Percentiles rank a stretch among this genome's conserved stretches.
These are phyloP conservation scores for Psammodynastes pulverulentus DNA, from an alignment of 2,113 vertebrate genomes.

Conservation along the genomic window DNA sequence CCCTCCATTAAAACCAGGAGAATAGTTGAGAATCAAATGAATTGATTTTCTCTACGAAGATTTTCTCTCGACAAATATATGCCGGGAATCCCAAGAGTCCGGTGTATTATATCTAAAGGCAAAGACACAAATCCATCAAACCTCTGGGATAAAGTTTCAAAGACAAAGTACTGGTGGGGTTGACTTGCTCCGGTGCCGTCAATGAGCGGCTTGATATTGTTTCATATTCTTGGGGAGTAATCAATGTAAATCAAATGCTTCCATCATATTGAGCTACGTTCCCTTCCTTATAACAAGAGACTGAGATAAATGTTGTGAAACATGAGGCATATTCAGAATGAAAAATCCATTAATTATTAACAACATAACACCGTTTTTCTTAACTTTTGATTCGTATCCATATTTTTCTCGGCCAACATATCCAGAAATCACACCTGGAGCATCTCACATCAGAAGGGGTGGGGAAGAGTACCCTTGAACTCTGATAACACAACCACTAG, in stretches of 20 bases:
- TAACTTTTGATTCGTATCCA: no score
- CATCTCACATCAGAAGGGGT: background rate
- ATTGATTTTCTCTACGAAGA: background rate
- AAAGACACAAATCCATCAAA: background rate
- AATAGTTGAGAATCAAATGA: conserved; percentile 1
- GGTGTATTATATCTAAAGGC: background rate
- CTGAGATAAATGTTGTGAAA: background rate
- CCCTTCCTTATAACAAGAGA: background rate
- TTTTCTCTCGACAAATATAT: background rate
- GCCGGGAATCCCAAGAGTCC: background rate
- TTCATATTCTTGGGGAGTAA: background rate
- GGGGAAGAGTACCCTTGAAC: background rate
- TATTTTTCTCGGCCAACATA: background rate
- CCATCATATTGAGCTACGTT: background rate
- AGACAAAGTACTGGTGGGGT: background rate
- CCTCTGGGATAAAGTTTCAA: background rate
- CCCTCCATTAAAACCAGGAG: background rate
- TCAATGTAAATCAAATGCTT: background rate
- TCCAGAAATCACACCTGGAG: background rate
- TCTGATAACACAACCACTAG: background rate
- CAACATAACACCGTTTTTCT: background rate
- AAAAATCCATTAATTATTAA: background rate
- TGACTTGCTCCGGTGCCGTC: no score
- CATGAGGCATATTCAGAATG: background rate
- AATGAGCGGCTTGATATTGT: background rate